Base-by-base conservation (phyloP, 1,140 invertebrate genomes). In the Caenorhabditis briggsae region DNA sequence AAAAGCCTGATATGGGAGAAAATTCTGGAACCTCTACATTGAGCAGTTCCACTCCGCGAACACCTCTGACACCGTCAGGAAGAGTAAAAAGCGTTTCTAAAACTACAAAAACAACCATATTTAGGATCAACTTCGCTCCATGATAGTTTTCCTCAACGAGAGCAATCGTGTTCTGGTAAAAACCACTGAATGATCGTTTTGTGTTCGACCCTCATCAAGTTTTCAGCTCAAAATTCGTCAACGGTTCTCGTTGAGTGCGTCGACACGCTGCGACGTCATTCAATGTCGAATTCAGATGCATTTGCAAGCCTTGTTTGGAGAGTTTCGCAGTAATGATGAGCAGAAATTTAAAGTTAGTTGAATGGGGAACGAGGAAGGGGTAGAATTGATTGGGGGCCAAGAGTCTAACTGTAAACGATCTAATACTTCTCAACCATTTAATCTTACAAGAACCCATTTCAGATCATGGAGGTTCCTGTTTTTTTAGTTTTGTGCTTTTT, bases 161-260 rank as follows among this genome's bases (percentile, higher is more conserved):
- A 78, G 70, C 33, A 50, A n/a, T 14, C 12, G 70, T 50, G 46
- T 78, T 23, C n/a, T 50, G 70, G 70, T 78, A 23, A 48, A 78
- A 0, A 25, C 6, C 9, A n/a, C 18, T 48, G 6, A 25, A 48
- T 78, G 46, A 23, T 12, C 43, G 12, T 12, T n/a, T 23, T 50
- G 23, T 11, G 0, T 78, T 33, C 3, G 70, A 78, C 43, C 33
- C 46, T 0, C 25, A 12, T 23, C 9, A 50, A 18, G 33, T 33
- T 78, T 78, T 48, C 46, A 78, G 70, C 43, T 50, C 70, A 78
- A 78, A 78, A 50, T 78, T 50, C 46, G 43, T 78, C 70, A 78
- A 33, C 43, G 46, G 70, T 78, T 78, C 70, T 14, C 70, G 18
- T 78, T 50, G 46, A 78, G 70, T 23, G 46, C 70, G 70, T 78